These are phyloP conservation scores for Drosophila varians DNA, from an alignment of 1,140 invertebrate genomes.

Conservation along the genomic window DNA sequence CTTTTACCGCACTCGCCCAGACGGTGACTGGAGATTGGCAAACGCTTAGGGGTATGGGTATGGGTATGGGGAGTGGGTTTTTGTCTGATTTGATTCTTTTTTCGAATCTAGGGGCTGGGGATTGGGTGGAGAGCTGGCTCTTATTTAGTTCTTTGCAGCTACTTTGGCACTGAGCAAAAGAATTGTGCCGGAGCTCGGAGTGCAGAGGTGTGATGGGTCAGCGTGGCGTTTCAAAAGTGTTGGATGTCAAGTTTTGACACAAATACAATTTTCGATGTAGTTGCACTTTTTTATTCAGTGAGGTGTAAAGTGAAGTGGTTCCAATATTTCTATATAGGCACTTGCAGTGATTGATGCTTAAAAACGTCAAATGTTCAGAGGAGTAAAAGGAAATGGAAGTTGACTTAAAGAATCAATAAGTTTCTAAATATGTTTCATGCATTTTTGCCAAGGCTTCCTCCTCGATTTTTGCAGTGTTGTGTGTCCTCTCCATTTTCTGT, in stretches of 20 bases:
- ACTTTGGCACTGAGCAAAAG: slow-evolving; percentile 46
- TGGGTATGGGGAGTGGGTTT: background rate
- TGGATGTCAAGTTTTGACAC: background rate
- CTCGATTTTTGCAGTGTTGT: slow-evolving; percentile 6
- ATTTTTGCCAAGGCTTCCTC: background rate
- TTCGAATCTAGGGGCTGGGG: background rate
- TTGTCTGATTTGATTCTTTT: slow-evolving; percentile 21
- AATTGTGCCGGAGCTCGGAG: background rate
- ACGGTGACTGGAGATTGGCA: slow-evolving; percentile 18
- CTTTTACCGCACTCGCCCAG: slow-evolving; percentile 47
- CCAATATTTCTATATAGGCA: background rate
- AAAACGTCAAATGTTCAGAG: background rate
- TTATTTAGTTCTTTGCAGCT: slow-evolving; percentile 44
- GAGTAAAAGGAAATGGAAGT: background rate
- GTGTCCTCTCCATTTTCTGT: slow-evolving; percentile 8
- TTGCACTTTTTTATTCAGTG: background rate
- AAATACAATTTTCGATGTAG: background rate
- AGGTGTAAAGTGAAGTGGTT: background rate
- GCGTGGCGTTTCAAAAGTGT: background rate
- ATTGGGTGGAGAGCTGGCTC: slow-evolving; percentile 4
- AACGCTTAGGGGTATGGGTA: slow-evolving; percentile 8
- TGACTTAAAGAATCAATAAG: background rate
- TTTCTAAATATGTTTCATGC: background rate
- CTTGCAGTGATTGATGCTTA: background rate
- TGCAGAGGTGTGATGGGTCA: slow-evolving; percentile 3